Evolutionary conservation across 2,888 invertebrate genomes (phyloP), one percentile per base, ranked within the genome.

Genomic region (Philereme vetulata): DNA sequence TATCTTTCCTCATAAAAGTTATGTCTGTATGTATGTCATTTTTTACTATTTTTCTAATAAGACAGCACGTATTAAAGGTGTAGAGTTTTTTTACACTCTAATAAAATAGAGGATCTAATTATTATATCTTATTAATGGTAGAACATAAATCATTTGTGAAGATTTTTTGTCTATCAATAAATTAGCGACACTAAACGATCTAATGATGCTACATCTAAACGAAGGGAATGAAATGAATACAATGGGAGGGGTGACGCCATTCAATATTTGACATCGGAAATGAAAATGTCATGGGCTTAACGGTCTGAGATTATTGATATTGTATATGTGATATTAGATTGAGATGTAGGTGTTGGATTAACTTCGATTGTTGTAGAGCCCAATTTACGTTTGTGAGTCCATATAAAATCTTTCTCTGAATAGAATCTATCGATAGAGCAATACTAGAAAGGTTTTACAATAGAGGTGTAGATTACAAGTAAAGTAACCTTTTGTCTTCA

Each of bases 251-350:
- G 72, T 68, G 71, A 67, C 70, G 64, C 57, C 68, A 66, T 75
- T 67, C 74, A 68, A 78, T 88, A 87, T 89, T 89, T 90, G 90
- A 85, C 79, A 71, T 81, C 78, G 90, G 88, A 91, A 91, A 91
- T 90, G 90, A 91, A 91, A 89, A 87, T 85, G 90, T 91, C 91
- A 86, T 81, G 81, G 81, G 72, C 80, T 85, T 88, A 89, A 87
- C 83, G 80, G 74, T 65, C 66, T 53, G 69, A 75, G 82, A 89
- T 88, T 90, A 90, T 90, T 90, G 88, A 86, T 90, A 88, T 82
- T 82, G 64, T 62, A 43, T 54, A 49, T 63, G 53, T 52, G 48
- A 62, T 61, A 61, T 58, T 45, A 62, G 58, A 62, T 57, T 53
- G 51, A 56, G 62, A 57, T 62, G 55, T 55, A 55, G 55, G 44